phyloP scores from a whole-genome alignment of 2,113 vertebrate species.

The Spermophilus dauricus region DNA sequence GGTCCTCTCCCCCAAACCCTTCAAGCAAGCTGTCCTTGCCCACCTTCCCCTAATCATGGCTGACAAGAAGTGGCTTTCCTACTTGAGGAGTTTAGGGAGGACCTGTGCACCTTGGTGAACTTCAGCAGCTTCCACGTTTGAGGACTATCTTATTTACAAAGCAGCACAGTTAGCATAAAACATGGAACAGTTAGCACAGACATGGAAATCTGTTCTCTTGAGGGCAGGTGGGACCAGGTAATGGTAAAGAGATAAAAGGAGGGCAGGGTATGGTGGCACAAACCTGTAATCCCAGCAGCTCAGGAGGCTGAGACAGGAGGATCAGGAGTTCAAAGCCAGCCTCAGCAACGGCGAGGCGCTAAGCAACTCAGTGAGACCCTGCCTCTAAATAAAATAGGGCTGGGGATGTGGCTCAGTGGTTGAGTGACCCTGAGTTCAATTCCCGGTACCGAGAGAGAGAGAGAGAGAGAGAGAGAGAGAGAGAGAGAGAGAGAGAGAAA shows the following conservation, averaged over 20 bases:
- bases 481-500: too few relatives aligned
- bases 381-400: too few relatives aligned
- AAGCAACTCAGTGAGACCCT: too few relatives aligned
- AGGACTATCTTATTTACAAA: background rate
- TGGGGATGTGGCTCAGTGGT: too few relatives aligned
- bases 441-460: too few relatives aligned
- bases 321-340: too few relatives aligned
- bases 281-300: too few relatives aligned
- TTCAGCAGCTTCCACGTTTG: background rate
- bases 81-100: background rate
- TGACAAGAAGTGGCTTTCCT: background rate
- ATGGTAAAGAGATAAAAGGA: background rate
- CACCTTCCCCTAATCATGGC: background rate
- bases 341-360: too few relatives aligned
- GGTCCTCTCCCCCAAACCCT: background rate
- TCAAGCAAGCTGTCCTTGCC: background rate
- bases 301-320: too few relatives aligned
- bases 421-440: too few relatives aligned
- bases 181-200: background rate
- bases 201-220: background rate
- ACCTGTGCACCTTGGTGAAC: background rate
- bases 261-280: too few relatives aligned
- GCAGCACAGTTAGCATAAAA: background rate
- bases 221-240: background rate
- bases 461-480: too few relatives aligned